phyloP scores from a whole-genome alignment of 2,797 vertebrate species.

The Sebastes cheni region DNA sequence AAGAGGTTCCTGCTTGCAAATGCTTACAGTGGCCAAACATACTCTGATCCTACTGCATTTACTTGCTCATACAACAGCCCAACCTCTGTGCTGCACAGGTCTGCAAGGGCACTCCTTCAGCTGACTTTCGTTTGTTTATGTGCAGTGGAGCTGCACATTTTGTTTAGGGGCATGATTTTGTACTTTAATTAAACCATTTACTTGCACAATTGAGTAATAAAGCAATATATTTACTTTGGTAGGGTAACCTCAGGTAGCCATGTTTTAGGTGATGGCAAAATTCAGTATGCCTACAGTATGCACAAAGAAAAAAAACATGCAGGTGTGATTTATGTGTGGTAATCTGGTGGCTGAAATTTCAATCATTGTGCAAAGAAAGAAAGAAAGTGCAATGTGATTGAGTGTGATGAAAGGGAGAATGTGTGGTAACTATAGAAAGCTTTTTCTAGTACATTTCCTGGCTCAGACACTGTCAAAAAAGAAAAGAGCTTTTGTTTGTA shows the following conservation, averaged over 20 bases:
- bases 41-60: constrained; percentile 34
- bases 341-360: background rate
- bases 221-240: background rate
- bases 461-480: background rate
- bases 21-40: constrained; percentile 41
- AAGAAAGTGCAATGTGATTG: background rate
- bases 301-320: background rate
- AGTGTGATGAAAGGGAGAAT: background rate
- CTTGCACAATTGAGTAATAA: background rate
- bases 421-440: background rate
- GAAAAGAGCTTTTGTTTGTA: background rate
- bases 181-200: background rate
- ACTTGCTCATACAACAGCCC: constrained; percentile 26
- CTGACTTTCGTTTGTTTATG: constrained; percentile 7
- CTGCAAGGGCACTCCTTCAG: background rate
- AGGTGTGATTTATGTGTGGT: background rate
- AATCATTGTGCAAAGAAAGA: background rate
- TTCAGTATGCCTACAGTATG: background rate
- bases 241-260: background rate
- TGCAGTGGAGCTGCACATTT: background rate
- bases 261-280: background rate
- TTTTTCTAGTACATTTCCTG: background rate
- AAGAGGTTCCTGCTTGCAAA: constrained; percentile 9
- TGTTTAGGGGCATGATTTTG: background rate
- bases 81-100: constrained; percentile 30